These are phyloP conservation scores for Momotus momota DNA, from an alignment of 2,797 vertebrate species.

Conservation along the genomic window DNA sequence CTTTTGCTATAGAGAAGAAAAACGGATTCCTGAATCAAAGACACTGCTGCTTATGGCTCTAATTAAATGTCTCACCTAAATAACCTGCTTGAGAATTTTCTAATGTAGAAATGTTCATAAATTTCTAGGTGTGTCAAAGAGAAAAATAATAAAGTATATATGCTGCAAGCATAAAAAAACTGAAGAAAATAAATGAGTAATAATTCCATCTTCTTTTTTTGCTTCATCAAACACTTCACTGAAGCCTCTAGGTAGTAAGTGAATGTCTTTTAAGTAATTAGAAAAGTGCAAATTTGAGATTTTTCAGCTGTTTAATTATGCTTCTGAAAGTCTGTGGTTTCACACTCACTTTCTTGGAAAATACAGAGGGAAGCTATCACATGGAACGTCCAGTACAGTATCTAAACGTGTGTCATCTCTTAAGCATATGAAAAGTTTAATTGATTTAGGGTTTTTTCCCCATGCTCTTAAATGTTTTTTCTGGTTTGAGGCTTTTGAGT, in stretches of 20 bases:
- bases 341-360: not conserved
- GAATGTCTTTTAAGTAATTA: not conserved
- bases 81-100: not conserved
- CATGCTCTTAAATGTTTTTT: not conserved
- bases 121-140: not conserved
- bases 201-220: not conserved
- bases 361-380: not conserved
- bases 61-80: not conserved
- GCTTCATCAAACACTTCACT: not conserved
- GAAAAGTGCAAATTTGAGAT: not conserved
- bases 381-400: not conserved
- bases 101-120: not conserved
- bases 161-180: not conserved
- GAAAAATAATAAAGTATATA: not conserved
- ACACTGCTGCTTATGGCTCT: not conserved
- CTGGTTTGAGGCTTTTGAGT: not conserved
- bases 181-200: not conserved
- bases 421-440: not conserved
- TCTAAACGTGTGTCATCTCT: not conserved
- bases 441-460: not conserved
- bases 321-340: not conserved
- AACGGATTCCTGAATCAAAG: not conserved
- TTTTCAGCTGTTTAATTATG: not conserved
- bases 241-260: not conserved
- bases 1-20: not conserved